Evolutionary conservation across 2,797 vertebrate species (phyloP), one percentile per base, ranked within the genome.

Genomic region (Rhinella marina): DNA sequence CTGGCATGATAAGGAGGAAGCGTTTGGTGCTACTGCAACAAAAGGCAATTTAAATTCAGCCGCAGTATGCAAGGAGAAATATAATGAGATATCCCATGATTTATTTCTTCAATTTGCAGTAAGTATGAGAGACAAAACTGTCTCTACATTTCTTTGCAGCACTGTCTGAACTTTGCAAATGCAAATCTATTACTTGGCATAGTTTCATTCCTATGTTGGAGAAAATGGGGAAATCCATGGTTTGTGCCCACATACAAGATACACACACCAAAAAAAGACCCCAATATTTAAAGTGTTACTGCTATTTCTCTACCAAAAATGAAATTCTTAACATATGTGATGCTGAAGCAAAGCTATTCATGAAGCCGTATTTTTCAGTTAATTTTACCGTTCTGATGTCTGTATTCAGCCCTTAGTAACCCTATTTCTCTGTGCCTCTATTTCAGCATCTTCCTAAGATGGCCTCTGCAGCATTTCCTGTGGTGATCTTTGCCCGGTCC

Each of bases 101-200:
- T 89, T 89, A 89, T 89, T 89, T 87, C 88, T 87, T 89, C 86
- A 89, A 89, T 89, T 87, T 89, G 88, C 85, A 73, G 85, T 89
- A 89, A 87, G 73, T 89, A 89, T 79, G 81, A 84, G 64, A 89
- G 77, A 82, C 81, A 56, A 86, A 89, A 89, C 84, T 57, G 83
- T 64, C 79, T 86, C 25, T 77, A 73, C 87, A 68, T 83, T 84
- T 83, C 68, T 86, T 83, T 83, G 84, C 62, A 79, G 88, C 88
- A 80, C 77, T 73, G 86, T 86, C 81, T 84, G 84, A 82, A 78
- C 84, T 79, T 89, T 54, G 27, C 59, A 82, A 86, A 89, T 83
- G 80, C 85, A 84, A 86, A 87, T 89, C 62, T 89, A 79, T 87
- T 87, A 27, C 48, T 78, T 80, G 48, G 72, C 66, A 75, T 66